Percentiles rank a stretch among this genome's conserved stretches.
Conservation (phyloP, 2,888 invertebrate species). For the Melanchra persicariae region DNA sequence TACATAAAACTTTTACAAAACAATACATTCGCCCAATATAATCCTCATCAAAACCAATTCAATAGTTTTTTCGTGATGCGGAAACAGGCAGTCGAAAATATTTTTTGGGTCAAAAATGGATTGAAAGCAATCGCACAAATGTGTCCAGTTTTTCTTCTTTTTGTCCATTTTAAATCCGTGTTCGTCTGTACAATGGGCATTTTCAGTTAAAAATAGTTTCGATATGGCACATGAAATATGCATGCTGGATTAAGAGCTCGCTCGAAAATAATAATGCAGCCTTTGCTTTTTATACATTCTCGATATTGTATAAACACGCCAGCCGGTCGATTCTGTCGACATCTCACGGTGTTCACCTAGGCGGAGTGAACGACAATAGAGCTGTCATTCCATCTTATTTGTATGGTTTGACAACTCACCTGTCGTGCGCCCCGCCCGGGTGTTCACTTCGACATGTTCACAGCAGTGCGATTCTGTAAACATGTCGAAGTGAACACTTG, state of each 20-base stretch:
- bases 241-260: neutral
- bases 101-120: constrained; percentile 22
- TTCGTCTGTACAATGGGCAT: neutral
- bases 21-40: constrained; percentile 7
- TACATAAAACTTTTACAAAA: neutral
- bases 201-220: neutral
- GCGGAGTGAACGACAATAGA: too few relatives aligned
- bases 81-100: constrained; percentile 19
- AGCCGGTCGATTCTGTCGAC: too few relatives aligned
- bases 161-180: constrained; percentile 11
- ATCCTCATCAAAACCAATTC: constrained; percentile 28
- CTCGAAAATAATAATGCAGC: neutral
- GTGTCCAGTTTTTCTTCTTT: constrained; percentile 16
- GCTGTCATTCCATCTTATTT: too few relatives aligned
- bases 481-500: too few relatives aligned
- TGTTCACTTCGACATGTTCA: too few relatives aligned
- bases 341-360: too few relatives aligned
- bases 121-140: constrained; percentile 31
- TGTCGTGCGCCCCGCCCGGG: too few relatives aligned
- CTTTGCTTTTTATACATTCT: neutral
- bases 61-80: constrained; percentile 28
- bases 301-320: too few relatives aligned
- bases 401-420: too few relatives aligned
- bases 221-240: neutral
- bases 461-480: too few relatives aligned